Percentiles rank a stretch among this genome's conserved stretches.
Conservation (phyloP, 92 coral and sea anemone genomes). For the Siderastrea siderea region DNA sequence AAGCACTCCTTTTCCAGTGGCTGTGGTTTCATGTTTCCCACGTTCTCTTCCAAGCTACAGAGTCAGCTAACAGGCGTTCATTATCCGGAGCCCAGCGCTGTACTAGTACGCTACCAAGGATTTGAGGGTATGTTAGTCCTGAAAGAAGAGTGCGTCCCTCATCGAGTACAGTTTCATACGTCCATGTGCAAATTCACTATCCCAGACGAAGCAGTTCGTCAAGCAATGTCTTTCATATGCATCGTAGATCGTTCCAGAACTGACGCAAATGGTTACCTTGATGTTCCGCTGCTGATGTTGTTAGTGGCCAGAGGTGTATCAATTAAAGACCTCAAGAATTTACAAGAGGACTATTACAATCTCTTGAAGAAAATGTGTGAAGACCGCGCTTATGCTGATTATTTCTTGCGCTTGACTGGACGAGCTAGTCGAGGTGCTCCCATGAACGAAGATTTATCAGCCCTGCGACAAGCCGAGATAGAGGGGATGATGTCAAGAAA, state of each 20-base stretch:
- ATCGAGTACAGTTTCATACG: slow-evolving; percentile 9
- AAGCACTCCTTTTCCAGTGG: slow-evolving; percentile 60
- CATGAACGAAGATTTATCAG: not conserved
- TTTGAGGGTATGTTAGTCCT: slow-evolving; percentile 61
- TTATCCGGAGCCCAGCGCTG: slow-evolving; percentile 66
- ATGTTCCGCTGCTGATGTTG: slow-evolving; percentile 46
- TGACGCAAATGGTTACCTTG: slow-evolving; percentile 59
- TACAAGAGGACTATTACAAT: slow-evolving; percentile 56
- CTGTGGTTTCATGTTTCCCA: slow-evolving; percentile 74
- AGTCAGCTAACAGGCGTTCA: not conserved
- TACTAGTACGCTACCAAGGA: slow-evolving; percentile 72
- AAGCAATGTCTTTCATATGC: slow-evolving; percentile 12
- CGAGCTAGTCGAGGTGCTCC: not conserved
- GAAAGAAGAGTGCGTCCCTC: not conserved
- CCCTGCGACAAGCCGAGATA: slow-evolving; percentile 24
- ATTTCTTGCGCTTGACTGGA: slow-evolving; percentile 59
- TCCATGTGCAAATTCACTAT: slow-evolving; percentile 49
- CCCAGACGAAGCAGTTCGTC: not conserved
- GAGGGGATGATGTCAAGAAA: slow-evolving; percentile 15
- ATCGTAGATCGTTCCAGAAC: slow-evolving; percentile 77
- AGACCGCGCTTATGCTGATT: slow-evolving; percentile 57
- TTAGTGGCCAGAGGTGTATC: slow-evolving; percentile 63
- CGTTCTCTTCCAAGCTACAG: slow-evolving; percentile 52
- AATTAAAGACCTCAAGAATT: slow-evolving; percentile 48
- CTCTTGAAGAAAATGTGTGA: slow-evolving; percentile 52